Conservation (phyloP, 1,140 invertebrate genomes). For the Tyrophagus putrescentiae region DNA sequence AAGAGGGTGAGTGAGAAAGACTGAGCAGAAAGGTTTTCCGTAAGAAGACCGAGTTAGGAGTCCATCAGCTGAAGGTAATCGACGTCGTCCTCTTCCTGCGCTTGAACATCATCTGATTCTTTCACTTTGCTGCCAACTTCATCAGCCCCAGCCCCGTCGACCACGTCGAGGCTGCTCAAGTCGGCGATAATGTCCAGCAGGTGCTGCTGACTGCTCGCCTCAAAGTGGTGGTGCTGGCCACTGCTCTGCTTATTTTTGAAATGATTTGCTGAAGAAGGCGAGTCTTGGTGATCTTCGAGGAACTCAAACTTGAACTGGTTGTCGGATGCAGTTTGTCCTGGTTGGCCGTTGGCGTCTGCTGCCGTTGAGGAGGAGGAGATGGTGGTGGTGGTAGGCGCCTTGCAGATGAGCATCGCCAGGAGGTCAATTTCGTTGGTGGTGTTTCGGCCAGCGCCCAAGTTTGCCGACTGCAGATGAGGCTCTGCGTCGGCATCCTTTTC, state of each 20-base stretch:
- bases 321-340: background rate
- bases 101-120: background rate
- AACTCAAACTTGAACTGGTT: background rate
- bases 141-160: too few relatives aligned
- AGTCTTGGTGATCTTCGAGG: background rate
- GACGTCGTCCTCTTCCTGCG: background rate
- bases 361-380: background rate
- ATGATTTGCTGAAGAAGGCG: background rate
- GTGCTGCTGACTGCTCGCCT: conserved; percentile 7
- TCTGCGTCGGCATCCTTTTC: too few relatives aligned
- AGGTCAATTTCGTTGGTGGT: background rate
- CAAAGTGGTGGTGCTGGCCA: background rate
- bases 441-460: background rate
- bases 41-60: too few relatives aligned
- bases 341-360: background rate
- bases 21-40: too few relatives aligned
- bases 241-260: background rate
- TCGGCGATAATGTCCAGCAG: conserved; percentile 13
- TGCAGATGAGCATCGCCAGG: background rate
- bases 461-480: too few relatives aligned
- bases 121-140: background rate
- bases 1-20: too few relatives aligned
- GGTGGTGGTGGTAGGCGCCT: background rate
- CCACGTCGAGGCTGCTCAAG: conserved; percentile 4
- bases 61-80: conserved; percentile 17